Conservation (phyloP, 2,113 vertebrate species). For the Pelvicachromis taeniatus region DNA sequence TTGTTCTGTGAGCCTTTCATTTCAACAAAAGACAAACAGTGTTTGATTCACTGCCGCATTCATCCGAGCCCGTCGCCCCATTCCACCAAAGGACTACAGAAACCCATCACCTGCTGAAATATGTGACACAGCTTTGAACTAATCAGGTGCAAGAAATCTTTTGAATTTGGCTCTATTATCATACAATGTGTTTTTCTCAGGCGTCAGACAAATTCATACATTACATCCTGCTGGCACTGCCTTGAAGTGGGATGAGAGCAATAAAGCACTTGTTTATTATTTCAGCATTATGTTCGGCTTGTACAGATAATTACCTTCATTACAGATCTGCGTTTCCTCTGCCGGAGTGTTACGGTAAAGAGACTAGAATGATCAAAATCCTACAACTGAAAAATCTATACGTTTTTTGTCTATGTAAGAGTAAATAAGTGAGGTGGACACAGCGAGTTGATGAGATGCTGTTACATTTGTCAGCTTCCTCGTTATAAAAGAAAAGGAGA, state of each 20-base stretch:
- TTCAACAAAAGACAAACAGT: slow-evolving; percentile 59
- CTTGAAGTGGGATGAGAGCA: slow-evolving; percentile 31
- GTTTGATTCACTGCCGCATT: slow-evolving; percentile 46
- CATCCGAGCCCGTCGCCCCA: slow-evolving; percentile 1
- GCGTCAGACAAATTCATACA: slow-evolving; percentile 27
- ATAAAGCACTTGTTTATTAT: slow-evolving; percentile 24
- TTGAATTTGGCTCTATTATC: slow-evolving; percentile 55
- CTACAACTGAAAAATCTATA: neutral
- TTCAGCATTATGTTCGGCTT: slow-evolving; percentile 30
- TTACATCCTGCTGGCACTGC: neutral
- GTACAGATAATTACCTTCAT: slow-evolving; percentile 46
- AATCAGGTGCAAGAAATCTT: slow-evolving; percentile 51
- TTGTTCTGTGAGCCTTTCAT: slow-evolving; percentile 61
- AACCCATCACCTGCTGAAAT: slow-evolving; percentile 34
- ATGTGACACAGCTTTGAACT: slow-evolving; percentile 44
- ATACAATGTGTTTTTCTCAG: slow-evolving; percentile 21
- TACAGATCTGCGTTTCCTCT: slow-evolving; percentile 6
- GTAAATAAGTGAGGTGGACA: neutral
- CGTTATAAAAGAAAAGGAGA: neutral
- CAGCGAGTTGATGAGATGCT: neutral
- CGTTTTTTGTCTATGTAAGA: neutral
- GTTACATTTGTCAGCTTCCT: neutral
- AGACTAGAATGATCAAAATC: neutral
- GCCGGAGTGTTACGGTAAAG: neutral
- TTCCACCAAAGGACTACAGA: neutral